Evolutionary conservation across 2,797 vertebrate species (phyloP).

Genomic region (Sylvilagus floridanus): DNA sequence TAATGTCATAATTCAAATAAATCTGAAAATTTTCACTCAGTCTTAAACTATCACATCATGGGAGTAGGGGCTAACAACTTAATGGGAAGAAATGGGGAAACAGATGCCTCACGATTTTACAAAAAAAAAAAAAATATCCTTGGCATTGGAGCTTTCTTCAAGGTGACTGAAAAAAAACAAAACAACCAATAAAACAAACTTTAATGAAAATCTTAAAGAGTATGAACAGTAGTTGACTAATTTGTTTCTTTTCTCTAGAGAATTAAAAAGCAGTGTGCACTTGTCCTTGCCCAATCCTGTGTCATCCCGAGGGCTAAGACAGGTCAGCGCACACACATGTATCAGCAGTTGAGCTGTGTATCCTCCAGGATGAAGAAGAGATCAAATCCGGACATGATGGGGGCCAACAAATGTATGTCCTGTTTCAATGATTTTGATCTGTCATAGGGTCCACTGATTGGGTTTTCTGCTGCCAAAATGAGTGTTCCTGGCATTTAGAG

Average conservation of each 20-base stretch:
- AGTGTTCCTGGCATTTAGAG: conserved; percentile 97
- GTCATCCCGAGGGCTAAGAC: background rate
- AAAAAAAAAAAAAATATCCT: background rate
- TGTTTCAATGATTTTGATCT: conserved; percentile 98
- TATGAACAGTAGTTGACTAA: background rate
- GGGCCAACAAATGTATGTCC: conserved; percentile 96
- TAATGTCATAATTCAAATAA: background rate
- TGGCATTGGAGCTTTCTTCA: background rate
- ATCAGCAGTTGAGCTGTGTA: conserved; percentile 87
- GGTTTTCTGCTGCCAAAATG: conserved; percentile 99
- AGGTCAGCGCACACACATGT: background rate
- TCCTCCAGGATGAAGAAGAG: conserved; percentile 99
- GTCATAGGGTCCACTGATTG: conserved; percentile 95
- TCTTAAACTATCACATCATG: conserved; percentile 26
- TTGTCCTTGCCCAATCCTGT: no score
- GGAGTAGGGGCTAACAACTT: background rate
- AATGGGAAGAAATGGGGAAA: background rate
- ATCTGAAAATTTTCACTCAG: background rate
- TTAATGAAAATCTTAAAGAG: background rate
- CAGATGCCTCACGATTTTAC: background rate
- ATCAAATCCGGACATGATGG: conserved; percentile 99
- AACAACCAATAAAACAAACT: background rate
- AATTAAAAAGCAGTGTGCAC: background rate
- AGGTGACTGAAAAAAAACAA: background rate
- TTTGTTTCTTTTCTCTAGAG: background rate